Conservation (phyloP, 1,140 invertebrate genomes). For the Pachyrhynchus sulphureomaculatus region DNA sequence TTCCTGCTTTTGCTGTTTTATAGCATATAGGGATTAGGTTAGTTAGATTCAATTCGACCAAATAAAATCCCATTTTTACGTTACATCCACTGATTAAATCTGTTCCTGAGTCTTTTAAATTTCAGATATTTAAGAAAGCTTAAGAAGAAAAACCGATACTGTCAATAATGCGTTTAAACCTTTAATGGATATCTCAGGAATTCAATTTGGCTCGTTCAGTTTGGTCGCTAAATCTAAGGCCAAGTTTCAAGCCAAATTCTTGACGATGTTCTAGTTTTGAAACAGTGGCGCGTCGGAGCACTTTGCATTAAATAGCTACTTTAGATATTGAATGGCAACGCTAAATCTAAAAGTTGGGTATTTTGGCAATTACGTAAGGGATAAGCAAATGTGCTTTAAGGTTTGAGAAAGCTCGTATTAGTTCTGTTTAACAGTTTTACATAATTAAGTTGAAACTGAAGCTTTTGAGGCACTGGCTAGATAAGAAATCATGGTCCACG, state of each 20-base stretch:
- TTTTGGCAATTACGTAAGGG: too few species aligned
- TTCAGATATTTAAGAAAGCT: not conserved
- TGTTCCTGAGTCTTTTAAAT: not conserved
- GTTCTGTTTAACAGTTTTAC: too few species aligned
- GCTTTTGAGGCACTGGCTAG: too few species aligned
- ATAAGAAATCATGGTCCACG: too few species aligned
- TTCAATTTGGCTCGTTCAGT: not conserved
- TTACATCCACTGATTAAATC: too few species aligned
- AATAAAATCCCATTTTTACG: not conserved
- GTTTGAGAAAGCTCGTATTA: too few species aligned
- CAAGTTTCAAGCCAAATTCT: not conserved
- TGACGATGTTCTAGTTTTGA: not conserved
- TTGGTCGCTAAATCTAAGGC: not conserved
- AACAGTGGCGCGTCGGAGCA: not conserved
- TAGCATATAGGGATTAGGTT: too few species aligned
- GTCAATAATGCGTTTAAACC: slow-evolving; percentile 5
- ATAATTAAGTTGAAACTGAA: too few species aligned
- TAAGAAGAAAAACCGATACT: slow-evolving; percentile 4
- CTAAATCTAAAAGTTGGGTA: too few species aligned
- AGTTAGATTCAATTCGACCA: not conserved
- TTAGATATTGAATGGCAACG: too few species aligned
- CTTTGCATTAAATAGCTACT: not conserved
- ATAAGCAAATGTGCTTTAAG: too few species aligned
- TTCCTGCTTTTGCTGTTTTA: too few species aligned
- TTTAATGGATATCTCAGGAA: slow-evolving; percentile 10